Percentiles rank a stretch among this genome's conserved stretches.
These are phyloP conservation scores for Ceraclea dissimilis DNA, from an alignment of 2,888 invertebrate genomes.

Conservation along the genomic window DNA sequence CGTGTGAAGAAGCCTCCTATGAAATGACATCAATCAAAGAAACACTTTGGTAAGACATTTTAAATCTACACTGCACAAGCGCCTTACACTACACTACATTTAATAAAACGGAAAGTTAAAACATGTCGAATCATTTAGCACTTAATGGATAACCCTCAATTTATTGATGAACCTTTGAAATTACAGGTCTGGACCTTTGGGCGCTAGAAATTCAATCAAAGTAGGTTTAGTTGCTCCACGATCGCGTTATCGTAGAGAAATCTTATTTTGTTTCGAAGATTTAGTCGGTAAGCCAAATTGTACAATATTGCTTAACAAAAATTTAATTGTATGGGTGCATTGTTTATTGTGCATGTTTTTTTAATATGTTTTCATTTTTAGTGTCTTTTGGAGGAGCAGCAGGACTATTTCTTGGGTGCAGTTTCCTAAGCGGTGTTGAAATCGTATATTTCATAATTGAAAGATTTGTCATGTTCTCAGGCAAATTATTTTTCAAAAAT, in stretches of 20 bases:
- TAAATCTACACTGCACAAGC: too few species aligned
- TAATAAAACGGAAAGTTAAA: too few species aligned
- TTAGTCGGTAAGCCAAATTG: slow-evolving; percentile 43
- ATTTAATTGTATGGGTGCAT: too few species aligned
- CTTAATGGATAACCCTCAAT: too few species aligned
- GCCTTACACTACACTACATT: too few species aligned
- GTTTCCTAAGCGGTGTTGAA: slow-evolving; percentile 55
- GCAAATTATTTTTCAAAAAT: neutral
- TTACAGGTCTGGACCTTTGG: slow-evolving; percentile 32
- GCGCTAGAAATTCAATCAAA: slow-evolving; percentile 40
- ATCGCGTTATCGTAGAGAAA: slow-evolving; percentile 51
- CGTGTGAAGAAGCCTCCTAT: slow-evolving; percentile 38
- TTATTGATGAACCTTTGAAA: too few species aligned
- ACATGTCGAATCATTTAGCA: too few species aligned
- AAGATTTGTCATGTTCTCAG: neutral
- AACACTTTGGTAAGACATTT: neutral
- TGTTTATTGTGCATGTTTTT: too few species aligned
- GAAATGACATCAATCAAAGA: slow-evolving; percentile 34
- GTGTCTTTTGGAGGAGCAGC: slow-evolving; percentile 58
- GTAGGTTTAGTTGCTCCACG: slow-evolving; percentile 47
- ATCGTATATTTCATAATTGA: slow-evolving; percentile 46
- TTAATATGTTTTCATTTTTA: slow-evolving; percentile 31
- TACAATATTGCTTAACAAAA: too few species aligned
- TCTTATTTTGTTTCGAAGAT: slow-evolving; percentile 57
- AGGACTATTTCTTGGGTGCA: slow-evolving; percentile 56